These are phyloP conservation scores for Drosophila nigromelanica DNA, from an alignment of 1,140 invertebrate species.

Conservation along the genomic window DNA sequence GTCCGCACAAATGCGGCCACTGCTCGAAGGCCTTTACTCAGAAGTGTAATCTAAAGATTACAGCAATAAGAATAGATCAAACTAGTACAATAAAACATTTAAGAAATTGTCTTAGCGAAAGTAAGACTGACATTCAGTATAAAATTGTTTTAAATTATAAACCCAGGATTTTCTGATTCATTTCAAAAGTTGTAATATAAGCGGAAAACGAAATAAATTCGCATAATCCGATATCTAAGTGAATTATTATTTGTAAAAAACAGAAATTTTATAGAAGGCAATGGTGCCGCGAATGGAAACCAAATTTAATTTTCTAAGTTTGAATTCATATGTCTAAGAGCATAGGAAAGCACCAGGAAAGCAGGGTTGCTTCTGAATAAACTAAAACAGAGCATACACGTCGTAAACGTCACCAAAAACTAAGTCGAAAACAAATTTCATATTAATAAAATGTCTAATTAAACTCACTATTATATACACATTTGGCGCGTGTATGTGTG, in stretches of 20 bases:
- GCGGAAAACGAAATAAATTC: too few species aligned
- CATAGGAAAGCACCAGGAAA: too few species aligned
- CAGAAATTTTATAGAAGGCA: too few species aligned
- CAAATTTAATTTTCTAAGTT: too few species aligned
- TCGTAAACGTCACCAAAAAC: constrained; percentile 78
- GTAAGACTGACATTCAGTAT: neutral
- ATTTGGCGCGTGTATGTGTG: constrained; percentile 39
- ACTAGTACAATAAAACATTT: neutral
- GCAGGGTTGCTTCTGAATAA: constrained; percentile 27
- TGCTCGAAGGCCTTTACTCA: constrained; percentile 13
- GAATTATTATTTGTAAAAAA: too few species aligned
- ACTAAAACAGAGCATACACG: constrained; percentile 60
- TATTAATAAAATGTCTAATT: constrained; percentile 57
- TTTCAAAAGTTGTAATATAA: too few species aligned
- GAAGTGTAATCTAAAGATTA: constrained; percentile 7
- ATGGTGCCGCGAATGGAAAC: too few species aligned
- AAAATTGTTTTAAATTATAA: neutral
- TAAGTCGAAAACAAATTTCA: constrained; percentile 53
- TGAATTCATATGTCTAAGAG: too few species aligned
- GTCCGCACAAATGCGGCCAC: neutral
- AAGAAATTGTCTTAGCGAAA: neutral
- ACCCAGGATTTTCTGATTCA: too few species aligned
- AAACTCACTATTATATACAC: constrained; percentile 28
- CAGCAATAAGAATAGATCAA: neutral
- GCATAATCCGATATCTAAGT: too few species aligned